These are phyloP conservation scores for Cryptotis parvus DNA, from an alignment of 2,113 vertebrate genomes.

Conservation along the genomic window DNA sequence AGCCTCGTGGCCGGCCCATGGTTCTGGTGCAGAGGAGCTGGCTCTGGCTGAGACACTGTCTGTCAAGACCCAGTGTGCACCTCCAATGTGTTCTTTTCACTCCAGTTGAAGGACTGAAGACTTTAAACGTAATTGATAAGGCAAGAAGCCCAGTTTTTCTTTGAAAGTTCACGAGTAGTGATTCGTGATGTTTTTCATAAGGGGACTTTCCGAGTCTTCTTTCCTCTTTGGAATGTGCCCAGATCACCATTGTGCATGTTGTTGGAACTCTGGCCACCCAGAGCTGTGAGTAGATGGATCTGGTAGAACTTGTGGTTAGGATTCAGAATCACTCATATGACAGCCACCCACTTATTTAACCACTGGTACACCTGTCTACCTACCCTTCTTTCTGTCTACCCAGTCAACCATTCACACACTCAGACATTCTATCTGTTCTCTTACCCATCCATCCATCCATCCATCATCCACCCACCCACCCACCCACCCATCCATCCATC, in stretches of 20 bases:
- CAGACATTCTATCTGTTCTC: background rate
- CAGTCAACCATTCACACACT: background rate
- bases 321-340: background rate
- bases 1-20: background rate
- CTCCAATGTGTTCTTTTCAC: background rate
- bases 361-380: background rate
- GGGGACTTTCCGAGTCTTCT: background rate
- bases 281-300: background rate
- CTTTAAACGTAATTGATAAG: background rate
- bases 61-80: background rate
- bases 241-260: background rate
- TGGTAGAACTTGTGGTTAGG: background rate
- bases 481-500: background rate
- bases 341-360: background rate
- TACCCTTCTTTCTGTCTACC: background rate
- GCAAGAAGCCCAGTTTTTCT: constrained; percentile 11
- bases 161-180: background rate
- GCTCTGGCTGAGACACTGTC: background rate
- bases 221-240: constrained; percentile 25
- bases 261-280: background rate
- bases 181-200: constrained; percentile 18
- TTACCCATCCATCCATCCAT: background rate
- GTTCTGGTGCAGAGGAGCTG: background rate
- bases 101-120: background rate
- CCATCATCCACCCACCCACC: background rate